Conservation (phyloP, 2,113 vertebrate species). For the Heterotilapia buettikoferi region DNA sequence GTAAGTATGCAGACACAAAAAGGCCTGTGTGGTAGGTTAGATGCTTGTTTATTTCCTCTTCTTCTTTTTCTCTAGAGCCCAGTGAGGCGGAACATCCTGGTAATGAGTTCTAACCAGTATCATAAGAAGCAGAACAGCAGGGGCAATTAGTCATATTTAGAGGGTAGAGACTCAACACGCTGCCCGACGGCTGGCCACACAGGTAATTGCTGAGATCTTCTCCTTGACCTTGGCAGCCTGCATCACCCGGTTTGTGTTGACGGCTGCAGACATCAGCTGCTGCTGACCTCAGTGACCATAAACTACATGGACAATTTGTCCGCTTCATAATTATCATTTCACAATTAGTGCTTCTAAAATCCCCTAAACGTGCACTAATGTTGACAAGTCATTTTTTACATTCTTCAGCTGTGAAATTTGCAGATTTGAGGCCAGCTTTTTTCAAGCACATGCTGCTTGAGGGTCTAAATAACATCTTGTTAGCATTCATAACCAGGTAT, state of each 20-base stretch:
- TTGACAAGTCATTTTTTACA: neutral
- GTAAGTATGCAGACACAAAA: neutral
- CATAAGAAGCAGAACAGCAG: conserved; percentile 47
- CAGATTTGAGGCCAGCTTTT: neutral
- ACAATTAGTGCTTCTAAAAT: neutral
- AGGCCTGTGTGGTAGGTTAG: neutral
- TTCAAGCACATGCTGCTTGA: neutral
- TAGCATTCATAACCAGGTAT: neutral
- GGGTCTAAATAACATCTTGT: neutral
- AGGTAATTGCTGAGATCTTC: conserved; percentile 6
- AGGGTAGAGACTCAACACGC: conserved; percentile 2
- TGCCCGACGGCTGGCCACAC: neutral
- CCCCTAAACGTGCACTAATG: neutral
- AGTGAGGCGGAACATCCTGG: conserved; percentile 25
- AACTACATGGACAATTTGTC: neutral
- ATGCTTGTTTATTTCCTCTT: conserved; percentile 18
- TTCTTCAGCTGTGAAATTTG: neutral
- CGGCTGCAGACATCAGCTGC: neutral
- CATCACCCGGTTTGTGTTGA: neutral
- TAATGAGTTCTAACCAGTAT: conserved; percentile 62
- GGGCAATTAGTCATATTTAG: conserved; percentile 61
- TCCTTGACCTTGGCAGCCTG: conserved; percentile 31
- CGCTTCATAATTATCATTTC: neutral
- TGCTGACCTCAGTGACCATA: neutral
- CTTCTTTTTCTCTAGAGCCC: neutral